A percentile compares a stretch with the other conserved stretches of the same genome.
phyloP scores from a whole-genome alignment of 2,113 vertebrate genomes.

The Mesoclemmys tuberculata region DNA sequence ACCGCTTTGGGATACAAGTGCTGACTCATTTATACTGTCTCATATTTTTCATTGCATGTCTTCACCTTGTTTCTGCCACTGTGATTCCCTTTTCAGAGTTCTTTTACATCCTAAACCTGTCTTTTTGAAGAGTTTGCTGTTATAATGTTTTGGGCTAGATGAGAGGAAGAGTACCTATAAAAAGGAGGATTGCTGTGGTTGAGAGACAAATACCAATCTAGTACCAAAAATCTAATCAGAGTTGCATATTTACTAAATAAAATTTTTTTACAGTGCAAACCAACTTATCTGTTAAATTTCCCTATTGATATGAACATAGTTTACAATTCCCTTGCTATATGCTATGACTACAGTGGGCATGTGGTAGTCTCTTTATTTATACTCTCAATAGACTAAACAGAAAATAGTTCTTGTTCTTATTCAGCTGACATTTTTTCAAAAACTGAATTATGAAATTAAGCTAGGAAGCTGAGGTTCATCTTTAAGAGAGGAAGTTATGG shows the following conservation, averaged over 20 bases:
- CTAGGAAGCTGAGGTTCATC: neutral
- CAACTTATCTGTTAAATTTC: neutral
- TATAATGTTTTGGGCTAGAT: neutral
- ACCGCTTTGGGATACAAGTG: too few species aligned
- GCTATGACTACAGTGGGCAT: neutral
- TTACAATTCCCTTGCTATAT: neutral
- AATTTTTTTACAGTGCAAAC: neutral
- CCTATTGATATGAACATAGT: neutral
- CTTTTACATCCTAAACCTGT: neutral
- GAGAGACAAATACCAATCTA: neutral
- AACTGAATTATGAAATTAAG: neutral
- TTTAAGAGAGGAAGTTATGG: neutral
- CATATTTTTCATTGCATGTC: neutral
- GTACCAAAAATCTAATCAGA: neutral
- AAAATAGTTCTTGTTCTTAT: neutral
- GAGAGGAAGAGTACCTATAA: neutral
- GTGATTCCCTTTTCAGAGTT: neutral
- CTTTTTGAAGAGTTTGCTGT: neutral
- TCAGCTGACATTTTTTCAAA: neutral
- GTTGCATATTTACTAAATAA: neutral
- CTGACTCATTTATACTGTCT: neutral
- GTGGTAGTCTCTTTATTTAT: neutral
- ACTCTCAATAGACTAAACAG: neutral
- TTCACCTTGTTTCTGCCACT: neutral
- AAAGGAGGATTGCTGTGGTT: neutral